Evolutionary conservation across 2,113 vertebrate genomes (phyloP), one percentile per base, ranked within the genome.

Genomic region (Tupaia chinensis): DNA sequence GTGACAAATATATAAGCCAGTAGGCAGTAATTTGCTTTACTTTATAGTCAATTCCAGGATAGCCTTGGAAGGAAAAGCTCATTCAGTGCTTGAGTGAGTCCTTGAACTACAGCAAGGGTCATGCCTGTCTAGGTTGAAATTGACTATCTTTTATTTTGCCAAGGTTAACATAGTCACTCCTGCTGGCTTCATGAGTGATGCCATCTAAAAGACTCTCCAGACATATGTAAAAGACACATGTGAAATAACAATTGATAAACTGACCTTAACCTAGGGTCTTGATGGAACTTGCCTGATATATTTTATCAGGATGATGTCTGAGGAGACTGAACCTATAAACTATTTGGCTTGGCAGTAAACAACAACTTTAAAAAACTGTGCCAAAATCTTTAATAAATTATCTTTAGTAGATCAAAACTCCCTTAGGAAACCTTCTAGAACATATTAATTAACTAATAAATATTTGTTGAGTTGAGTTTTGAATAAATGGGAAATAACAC

Each of bases 391-490:
- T 77, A 44, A n/a, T 77, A 85, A 81, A 60, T 63, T 56, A 23
- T 54, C 20, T 54, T 93, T 54, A 69, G 44, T 9, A 56, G 58
- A 80, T 83, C 23, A 89, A 44, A 92, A 34, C n/a, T 58, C 12
- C 17, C 58, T 91, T 89, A 27, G 9, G 58, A 74, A 4, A 82
- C 65, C 32, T 29, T 89, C 25, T 72, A 56, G 87, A 84, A 61
- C 8, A 20, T 68, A 12, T 3, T 44, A 20, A 9, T 86, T 72
- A 23, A 77, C 60, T 22, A 80, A 90, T 15, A 82, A 65, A 44
- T 83, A 87, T 80, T 96, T 90, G 61, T 44, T 68, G 23, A 95
- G 53, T 34, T 95, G 8, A 72, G 25, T 78, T 82, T 93, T 95
- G 6, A 58, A 63, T 72, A 92, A 86, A 76, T 4, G 53, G 8